A percentile compares a stretch with the other conserved stretches of the same genome.
These are phyloP conservation scores for Berghia stephanieae DNA, from an alignment of 1,140 invertebrate genomes.

Conservation along the genomic window DNA sequence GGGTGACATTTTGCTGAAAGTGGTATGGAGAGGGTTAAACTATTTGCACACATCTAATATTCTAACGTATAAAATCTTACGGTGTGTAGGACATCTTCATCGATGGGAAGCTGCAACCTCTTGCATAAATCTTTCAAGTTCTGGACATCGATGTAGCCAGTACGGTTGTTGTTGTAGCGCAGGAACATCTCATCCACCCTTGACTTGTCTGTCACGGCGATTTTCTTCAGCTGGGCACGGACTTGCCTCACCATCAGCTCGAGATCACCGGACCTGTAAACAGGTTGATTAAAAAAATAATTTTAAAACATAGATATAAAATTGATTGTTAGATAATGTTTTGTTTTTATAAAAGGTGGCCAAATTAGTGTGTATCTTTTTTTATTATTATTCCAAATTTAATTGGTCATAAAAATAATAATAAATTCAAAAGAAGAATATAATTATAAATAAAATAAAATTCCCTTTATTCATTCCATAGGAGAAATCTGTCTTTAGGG, in stretches of 20 bases:
- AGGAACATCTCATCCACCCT: constrained; percentile 67
- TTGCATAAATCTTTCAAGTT: constrained; percentile 62
- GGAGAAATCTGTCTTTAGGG: too few species aligned
- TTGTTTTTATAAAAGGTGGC: too few species aligned
- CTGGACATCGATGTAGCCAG: constrained; percentile 60
- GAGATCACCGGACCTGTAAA: constrained; percentile 56
- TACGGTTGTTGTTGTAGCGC: constrained; percentile 60
- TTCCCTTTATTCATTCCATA: too few species aligned
- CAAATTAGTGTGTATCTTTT: too few species aligned
- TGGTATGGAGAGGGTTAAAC: not conserved
- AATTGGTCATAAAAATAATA: too few species aligned
- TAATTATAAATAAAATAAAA: too few species aligned
- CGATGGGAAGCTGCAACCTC: constrained; percentile 60
- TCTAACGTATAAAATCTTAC: constrained; percentile 44
- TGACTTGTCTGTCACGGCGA: constrained; percentile 64
- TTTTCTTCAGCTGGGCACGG: constrained; percentile 64
- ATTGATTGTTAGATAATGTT: too few species aligned
- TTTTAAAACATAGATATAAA: too few species aligned
- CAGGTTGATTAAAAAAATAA: not conserved
- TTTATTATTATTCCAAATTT: too few species aligned
- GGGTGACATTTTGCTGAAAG: too few species aligned
- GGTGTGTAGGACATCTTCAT: constrained; percentile 64
- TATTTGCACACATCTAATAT: not conserved
- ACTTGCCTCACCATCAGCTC: constrained; percentile 57
- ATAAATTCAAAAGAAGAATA: too few species aligned